Percentiles rank a stretch among this genome's conserved stretches.
These are phyloP conservation scores for Phalacrocorax pelagicus DNA, from an alignment of 2,113 vertebrate genomes.

Conservation along the genomic window DNA sequence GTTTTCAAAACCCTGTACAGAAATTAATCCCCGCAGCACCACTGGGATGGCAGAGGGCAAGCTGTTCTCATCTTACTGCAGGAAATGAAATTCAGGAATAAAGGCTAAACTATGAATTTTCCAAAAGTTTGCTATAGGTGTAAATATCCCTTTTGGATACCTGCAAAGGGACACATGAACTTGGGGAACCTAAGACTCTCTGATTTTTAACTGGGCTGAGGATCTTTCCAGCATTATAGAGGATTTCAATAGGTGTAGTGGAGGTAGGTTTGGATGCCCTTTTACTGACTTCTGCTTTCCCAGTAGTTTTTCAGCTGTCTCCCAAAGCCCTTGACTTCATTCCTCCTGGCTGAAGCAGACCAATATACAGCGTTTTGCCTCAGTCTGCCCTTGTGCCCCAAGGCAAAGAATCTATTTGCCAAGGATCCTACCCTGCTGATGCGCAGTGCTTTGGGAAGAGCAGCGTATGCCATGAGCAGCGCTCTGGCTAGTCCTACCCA, in stretches of 20 bases:
- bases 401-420: neutral
- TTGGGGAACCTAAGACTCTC: neutral
- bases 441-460: neutral
- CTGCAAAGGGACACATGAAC: neutral
- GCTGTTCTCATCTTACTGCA: neutral
- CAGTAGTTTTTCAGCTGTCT: neutral
- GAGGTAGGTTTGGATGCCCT: neutral
- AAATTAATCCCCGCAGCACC: neutral
- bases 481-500: neutral
- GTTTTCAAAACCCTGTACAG: neutral
- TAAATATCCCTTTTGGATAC: neutral
- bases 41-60: neutral
- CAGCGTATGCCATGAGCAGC: neutral
- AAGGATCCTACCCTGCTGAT: neutral
- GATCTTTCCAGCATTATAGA: neutral
- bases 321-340: neutral
- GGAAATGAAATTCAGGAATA: neutral
- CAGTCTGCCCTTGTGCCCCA: neutral
- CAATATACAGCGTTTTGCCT: fast-evolving
- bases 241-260: neutral
- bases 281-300: neutral
- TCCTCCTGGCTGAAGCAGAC: neutral
- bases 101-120: neutral
- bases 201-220: neutral
- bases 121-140: neutral